Conservation (phyloP, 2,888 invertebrate species). For the Pseudococcus longispinus region DNA sequence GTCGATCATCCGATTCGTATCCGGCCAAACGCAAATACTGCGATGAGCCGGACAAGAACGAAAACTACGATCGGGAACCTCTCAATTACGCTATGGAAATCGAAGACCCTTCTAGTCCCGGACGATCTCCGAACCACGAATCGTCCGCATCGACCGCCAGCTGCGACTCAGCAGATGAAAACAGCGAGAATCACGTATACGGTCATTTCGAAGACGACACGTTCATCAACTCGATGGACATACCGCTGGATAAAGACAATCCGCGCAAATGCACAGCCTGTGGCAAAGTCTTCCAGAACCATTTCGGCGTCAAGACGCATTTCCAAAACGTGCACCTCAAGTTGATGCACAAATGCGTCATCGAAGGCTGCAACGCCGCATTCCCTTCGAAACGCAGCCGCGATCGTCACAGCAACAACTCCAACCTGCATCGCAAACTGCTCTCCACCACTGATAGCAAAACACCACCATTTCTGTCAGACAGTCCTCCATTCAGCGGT, state of each 20-base stretch:
- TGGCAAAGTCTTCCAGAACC: constrained; percentile 91
- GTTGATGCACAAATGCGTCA: constrained; percentile 92
- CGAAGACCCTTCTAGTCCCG: constrained; percentile 32
- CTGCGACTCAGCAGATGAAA: constrained; percentile 63
- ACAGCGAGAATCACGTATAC: constrained; percentile 73
- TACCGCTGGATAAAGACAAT: constrained; percentile 90
- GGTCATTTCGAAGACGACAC: constrained; percentile 75
- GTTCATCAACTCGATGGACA: constrained; percentile 76
- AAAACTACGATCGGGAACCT: constrained; percentile 61
- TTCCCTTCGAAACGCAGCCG: constrained; percentile 92
- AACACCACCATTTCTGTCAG: constrained; percentile 26
- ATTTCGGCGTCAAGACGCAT: constrained; percentile 91
- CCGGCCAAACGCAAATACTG: constrained; percentile 47
- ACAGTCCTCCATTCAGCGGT: constrained; percentile 35
- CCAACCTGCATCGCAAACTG: constrained; percentile 88
- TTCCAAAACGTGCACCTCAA: constrained; percentile 96
- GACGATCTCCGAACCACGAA: constrained; percentile 60
- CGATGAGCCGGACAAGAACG: constrained; percentile 59
- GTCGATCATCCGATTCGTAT: background rate
- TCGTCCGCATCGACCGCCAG: constrained; percentile 65
- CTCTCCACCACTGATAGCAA: constrained; percentile 70
- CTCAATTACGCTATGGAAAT: constrained; percentile 40
- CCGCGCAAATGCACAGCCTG: constrained; percentile 90
- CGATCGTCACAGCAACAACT: constrained; percentile 90
- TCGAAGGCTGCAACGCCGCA: constrained; percentile 93